Percentiles rank a stretch among this genome's conserved stretches.
Evolutionary conservation across 2,797 vertebrate genomes (phyloP).

Genomic region (Diceros bicornis): DNA sequence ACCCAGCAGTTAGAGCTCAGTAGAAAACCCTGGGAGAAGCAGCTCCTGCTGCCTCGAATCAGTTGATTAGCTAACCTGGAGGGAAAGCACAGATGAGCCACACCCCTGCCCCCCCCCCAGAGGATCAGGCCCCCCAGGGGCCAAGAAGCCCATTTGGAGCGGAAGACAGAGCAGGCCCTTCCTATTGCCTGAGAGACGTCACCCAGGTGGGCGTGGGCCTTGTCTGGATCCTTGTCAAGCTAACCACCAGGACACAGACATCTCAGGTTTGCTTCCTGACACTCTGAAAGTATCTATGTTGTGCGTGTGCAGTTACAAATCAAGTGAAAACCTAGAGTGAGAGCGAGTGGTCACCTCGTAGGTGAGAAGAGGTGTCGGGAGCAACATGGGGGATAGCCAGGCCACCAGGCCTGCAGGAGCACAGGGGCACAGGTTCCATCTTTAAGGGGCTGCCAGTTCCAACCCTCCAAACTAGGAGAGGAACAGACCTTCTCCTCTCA

Average conservation of each 20-base stretch:
- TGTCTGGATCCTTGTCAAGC: background rate
- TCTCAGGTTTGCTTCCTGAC: accelerated
- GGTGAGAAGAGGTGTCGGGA: background rate
- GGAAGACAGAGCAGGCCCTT: background rate
- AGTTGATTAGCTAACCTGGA: too few species aligned
- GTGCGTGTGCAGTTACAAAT: background rate
- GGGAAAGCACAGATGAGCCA: background rate
- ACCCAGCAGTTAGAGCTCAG: background rate
- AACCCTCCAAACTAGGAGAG: background rate
- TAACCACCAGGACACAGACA: background rate
- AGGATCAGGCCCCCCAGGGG: too few species aligned
- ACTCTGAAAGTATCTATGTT: background rate
- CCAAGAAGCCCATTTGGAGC: background rate
- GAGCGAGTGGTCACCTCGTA: background rate
- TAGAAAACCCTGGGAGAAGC: too few species aligned
- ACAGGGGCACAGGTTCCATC: accelerated
- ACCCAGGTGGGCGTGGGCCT: background rate
- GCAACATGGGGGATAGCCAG: background rate
- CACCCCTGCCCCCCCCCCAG: background rate
- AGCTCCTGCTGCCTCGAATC: background rate
- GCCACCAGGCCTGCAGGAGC: background rate
- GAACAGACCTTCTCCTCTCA: accelerated
- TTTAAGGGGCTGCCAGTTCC: background rate
- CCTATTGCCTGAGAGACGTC: accelerated
- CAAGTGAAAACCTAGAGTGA: background rate